phyloP scores from a whole-genome alignment of 2,797 vertebrate genomes.

The Macrochelys suwanniensis region DNA sequence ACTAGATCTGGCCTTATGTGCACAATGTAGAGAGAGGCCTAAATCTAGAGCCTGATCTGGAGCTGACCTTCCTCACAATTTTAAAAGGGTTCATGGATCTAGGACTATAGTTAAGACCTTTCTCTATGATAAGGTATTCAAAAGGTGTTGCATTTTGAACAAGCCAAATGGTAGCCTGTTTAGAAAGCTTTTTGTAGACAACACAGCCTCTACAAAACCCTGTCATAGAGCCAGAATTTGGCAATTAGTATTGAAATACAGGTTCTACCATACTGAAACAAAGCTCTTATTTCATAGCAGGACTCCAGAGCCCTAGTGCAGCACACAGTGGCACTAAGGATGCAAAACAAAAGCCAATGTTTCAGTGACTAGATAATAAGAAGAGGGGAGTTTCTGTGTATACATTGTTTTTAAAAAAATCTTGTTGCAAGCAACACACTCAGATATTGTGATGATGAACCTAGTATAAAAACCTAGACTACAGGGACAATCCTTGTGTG shows the following conservation, averaged over 20 bases:
- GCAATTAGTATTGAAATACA: constrained; percentile 40
- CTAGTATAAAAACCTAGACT: background rate
- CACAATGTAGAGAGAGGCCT: background rate
- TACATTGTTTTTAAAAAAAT: background rate
- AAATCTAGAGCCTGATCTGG: background rate
- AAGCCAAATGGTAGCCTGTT: constrained; percentile 1
- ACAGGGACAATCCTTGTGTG: background rate
- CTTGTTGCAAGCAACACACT: background rate
- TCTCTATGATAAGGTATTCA: background rate
- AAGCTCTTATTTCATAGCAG: constrained; percentile 18
- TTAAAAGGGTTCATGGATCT: background rate
- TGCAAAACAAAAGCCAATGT: constrained; percentile 23
- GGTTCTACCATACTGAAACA: constrained; percentile 48
- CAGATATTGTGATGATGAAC: background rate
- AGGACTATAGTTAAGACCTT: background rate
- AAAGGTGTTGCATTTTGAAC: background rate
- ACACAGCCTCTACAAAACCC: background rate
- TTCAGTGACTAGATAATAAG: constrained; percentile 5
- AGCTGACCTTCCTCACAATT: background rate
- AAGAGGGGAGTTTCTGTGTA: background rate
- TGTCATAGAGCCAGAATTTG: constrained; percentile 33
- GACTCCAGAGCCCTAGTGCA: background rate
- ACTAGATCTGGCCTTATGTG: background rate
- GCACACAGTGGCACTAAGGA: background rate
- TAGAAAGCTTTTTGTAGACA: background rate